Evolutionary conservation across 2,797 vertebrate genomes (phyloP).

Genomic region (Pygocentrus nattereri): DNA sequence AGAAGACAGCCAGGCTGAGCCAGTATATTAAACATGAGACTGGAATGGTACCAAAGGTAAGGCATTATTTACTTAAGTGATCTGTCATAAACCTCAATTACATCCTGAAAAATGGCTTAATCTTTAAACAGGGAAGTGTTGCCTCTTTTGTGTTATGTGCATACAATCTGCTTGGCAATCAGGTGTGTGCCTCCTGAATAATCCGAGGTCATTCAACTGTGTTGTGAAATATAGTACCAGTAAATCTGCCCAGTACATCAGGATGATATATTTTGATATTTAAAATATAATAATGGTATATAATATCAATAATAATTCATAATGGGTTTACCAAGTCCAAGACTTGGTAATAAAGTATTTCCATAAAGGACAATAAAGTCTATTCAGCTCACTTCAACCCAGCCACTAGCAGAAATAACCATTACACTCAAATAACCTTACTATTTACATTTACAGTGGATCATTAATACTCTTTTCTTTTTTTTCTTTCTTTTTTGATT

Average conservation of each 20-base stretch:
- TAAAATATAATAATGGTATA: too few species aligned
- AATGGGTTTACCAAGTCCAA: neutral
- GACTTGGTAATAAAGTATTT: neutral
- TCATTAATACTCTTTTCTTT: neutral
- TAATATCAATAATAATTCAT: too few species aligned
- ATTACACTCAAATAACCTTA: neutral
- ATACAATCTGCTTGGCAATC: neutral
- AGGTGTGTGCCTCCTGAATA: neutral
- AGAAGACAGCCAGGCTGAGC: conserved; percentile 91
- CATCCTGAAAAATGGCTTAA: neutral
- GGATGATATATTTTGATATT: too few species aligned
- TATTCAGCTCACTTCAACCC: too few species aligned
- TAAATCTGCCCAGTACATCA: neutral
- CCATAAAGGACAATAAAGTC: neutral
- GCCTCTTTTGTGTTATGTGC: neutral
- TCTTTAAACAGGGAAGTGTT: conserved; percentile 33
- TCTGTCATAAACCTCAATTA: neutral
- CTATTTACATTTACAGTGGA: neutral
- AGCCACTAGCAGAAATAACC: neutral
- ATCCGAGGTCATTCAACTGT: neutral
- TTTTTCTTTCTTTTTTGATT: neutral
- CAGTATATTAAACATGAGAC: conserved; percentile 91
- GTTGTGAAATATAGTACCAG: neutral
- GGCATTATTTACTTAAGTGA: neutral
- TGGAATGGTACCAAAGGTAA: conserved; percentile 88